Conservation (phyloP, 2,888 invertebrate genomes). For the Latrodectus elegans region DNA sequence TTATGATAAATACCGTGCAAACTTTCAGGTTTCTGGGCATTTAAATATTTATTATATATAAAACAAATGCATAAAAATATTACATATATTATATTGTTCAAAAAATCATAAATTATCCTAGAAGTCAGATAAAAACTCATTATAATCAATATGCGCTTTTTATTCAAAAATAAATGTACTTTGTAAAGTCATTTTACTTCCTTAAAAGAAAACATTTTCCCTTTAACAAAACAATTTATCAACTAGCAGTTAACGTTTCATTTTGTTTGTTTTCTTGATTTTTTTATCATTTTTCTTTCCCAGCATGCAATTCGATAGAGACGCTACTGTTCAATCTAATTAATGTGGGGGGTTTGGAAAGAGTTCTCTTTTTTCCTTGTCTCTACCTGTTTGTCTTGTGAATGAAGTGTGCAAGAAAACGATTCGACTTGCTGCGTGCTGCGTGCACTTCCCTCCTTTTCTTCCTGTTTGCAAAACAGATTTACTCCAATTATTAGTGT, state of each 20-base stretch:
- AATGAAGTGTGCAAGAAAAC: constrained; percentile 19
- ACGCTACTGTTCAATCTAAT: constrained; percentile 52
- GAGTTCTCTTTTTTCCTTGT: constrained; percentile 12
- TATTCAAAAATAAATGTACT: constrained; percentile 1
- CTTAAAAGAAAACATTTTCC: constrained; percentile 42
- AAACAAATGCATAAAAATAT: too few species aligned
- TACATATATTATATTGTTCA: too few species aligned
- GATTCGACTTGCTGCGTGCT: background rate
- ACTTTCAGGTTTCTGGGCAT: too few species aligned
- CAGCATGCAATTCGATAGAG: constrained; percentile 24
- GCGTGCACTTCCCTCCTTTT: constrained; percentile 6
- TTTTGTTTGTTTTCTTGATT: constrained; percentile 15
- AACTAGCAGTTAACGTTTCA: constrained; percentile 59
- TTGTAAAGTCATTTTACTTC: constrained; percentile 9
- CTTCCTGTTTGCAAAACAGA: constrained; percentile 55
- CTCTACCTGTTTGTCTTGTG: constrained; percentile 47
- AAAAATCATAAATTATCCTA: background rate
- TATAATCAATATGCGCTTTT: background rate
- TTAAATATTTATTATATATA: too few species aligned
- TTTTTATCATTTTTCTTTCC: constrained; percentile 10
- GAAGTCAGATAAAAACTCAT: background rate
- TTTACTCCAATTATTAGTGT: constrained; percentile 53
- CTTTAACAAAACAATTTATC: constrained; percentile 59
- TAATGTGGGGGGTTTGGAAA: constrained; percentile 42
- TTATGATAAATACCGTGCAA: too few species aligned